Conservation (phyloP, 2,797 vertebrate genomes). For the Parauchenoglanis punctatus region DNA sequence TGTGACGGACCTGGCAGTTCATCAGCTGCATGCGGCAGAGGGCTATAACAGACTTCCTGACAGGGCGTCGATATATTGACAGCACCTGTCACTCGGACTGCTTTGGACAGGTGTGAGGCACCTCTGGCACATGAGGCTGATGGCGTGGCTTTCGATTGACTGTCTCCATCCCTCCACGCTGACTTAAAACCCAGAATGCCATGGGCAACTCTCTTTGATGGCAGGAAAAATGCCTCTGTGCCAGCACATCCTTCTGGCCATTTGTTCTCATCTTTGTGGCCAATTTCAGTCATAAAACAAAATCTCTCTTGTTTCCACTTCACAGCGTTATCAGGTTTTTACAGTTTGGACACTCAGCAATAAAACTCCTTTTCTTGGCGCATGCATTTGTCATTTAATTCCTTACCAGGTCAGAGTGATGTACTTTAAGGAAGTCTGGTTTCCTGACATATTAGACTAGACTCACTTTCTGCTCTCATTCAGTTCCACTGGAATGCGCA, state of each 20-base stretch:
- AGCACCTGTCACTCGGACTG: constrained; percentile 69
- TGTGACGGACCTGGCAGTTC: constrained; percentile 59
- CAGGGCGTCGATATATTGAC: constrained; percentile 79
- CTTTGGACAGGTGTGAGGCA: constrained; percentile 61
- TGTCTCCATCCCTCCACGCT: constrained; percentile 62
- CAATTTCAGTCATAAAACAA: constrained; percentile 17
- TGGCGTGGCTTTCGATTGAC: constrained; percentile 71
- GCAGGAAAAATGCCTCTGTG: constrained; percentile 21
- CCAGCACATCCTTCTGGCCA: constrained; percentile 24
- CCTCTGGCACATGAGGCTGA: constrained; percentile 61
- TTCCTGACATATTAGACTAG: constrained; percentile 31
- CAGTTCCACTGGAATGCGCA: neutral
- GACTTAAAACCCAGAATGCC: constrained; percentile 63
- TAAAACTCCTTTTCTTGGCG: constrained; percentile 25
- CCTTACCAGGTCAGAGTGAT: constrained; percentile 21
- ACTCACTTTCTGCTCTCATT: constrained; percentile 33
- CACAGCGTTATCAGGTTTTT: constrained; percentile 14
- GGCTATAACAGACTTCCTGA: constrained; percentile 78
- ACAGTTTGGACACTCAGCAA: constrained; percentile 21
- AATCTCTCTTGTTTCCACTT: constrained; percentile 26
- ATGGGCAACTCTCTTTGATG: constrained; percentile 63
- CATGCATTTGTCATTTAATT: constrained; percentile 44
- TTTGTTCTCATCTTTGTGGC: constrained; percentile 16
- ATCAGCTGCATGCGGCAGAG: constrained; percentile 61
- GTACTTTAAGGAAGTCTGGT: constrained; percentile 39